Percentiles rank a stretch among this genome's conserved stretches.
phyloP scores from a whole-genome alignment of 2,888 invertebrate genomes.

The Caenorhabditis plicata region DNA sequence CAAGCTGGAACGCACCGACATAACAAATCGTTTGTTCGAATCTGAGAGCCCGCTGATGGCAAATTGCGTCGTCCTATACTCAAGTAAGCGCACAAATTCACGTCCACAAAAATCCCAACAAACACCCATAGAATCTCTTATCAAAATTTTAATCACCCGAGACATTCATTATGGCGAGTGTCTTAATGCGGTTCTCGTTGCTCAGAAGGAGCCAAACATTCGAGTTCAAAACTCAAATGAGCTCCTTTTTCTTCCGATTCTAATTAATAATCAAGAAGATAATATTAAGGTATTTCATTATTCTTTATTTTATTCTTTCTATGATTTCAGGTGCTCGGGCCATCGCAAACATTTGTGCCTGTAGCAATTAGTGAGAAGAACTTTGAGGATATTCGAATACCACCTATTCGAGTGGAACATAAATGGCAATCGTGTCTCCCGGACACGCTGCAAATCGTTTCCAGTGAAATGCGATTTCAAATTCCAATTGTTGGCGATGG shows the following conservation, averaged over 20 bases:
- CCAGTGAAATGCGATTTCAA: no score
- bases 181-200: conserved; percentile 15
- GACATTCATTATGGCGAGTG: conserved; percentile 7
- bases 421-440: no score
- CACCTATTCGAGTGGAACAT: no score
- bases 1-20: conserved; percentile 16
- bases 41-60: conserved; percentile 24
- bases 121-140: conserved; percentile 1
- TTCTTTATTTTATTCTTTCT: background rate
- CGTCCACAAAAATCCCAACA: background rate
- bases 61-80: conserved; percentile 31
- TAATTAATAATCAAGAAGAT: background rate
- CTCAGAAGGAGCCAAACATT: conserved; percentile 4
- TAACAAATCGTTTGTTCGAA: conserved; percentile 8
- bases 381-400: no score
- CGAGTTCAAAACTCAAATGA: background rate
- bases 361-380: no score
- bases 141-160: conserved; percentile 24
- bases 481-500: no score
- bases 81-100: conserved; percentile 4
- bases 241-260: background rate
- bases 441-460: no score
- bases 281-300: background rate
- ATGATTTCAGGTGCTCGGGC: conserved; percentile 32
- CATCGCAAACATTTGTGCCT: no score